These are phyloP conservation scores for Tyto alba DNA, from an alignment of 2,113 vertebrate species.

Conservation along the genomic window DNA sequence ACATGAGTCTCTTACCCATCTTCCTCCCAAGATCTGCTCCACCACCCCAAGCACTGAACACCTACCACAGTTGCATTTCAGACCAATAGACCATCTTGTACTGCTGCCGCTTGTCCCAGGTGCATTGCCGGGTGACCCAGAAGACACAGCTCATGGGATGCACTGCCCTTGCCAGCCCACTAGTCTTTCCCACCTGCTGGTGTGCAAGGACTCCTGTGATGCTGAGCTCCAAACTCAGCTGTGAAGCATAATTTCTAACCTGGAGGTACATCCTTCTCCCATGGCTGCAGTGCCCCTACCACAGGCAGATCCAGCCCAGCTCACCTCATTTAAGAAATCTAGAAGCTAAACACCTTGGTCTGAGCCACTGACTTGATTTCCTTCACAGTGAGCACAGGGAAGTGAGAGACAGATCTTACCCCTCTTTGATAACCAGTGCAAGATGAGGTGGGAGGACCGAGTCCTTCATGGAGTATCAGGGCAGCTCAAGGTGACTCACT, in stretches of 20 bases:
- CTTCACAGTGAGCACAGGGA: background rate
- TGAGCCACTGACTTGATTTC: background rate
- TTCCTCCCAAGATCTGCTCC: background rate
- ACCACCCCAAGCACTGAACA: background rate
- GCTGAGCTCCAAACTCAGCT: background rate
- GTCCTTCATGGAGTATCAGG: background rate
- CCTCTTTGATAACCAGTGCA: background rate
- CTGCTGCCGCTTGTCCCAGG: background rate
- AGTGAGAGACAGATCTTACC: background rate
- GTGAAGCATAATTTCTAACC: background rate
- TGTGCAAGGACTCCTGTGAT: background rate
- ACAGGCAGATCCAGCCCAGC: background rate
- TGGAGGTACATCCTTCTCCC: background rate
- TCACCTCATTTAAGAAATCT: background rate
- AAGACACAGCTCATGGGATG: background rate
- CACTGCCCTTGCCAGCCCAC: background rate
- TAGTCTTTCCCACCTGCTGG: background rate
- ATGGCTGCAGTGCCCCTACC: background rate
- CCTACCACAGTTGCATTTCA: background rate
- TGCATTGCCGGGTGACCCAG: background rate
- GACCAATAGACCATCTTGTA: background rate
- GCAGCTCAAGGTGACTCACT: background rate
- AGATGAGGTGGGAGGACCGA: background rate
- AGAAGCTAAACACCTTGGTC: background rate
- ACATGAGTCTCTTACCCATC: background rate